Evolutionary conservation across 2,797 vertebrate species (phyloP), one percentile per base, ranked within the genome.

Genomic region (Sphenopsis melanotis): DNA sequence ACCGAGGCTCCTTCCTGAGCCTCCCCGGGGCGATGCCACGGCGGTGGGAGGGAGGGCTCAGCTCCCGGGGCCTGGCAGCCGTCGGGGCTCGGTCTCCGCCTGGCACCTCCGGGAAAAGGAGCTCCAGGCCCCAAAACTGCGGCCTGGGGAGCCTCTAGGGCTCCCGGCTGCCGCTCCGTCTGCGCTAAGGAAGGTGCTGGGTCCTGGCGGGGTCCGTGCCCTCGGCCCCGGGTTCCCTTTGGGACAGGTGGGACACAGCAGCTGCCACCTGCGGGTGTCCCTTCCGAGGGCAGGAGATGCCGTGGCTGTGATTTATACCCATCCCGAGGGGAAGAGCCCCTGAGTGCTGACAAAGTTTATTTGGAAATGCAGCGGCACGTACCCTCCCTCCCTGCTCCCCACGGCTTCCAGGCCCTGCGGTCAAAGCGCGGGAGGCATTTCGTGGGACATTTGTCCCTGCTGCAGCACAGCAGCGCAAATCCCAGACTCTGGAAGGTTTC

Each of bases 41-140:
- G 4, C 7, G 4, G 19, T 3, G 7, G 21, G 8, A 49, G 10
- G 11, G 36, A 47, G 18, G 29, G 26, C 20, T 23, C 56, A 12
- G 56, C 57, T 46, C 49, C 26, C 11, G 0, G 9, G 3, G 12
- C 44, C 44, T 3, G 22, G 59, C 59, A 24, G 64, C 77, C 77
- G 52, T 92, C 83, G 77, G 42, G 56, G 69, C 21, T 80, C 42
- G 4, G 15, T 27, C 15, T 72, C 60, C 2, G 7, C 23, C 13
- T 9, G 27, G 2, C 30, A 21, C 12, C 52, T 39, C 10, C 7
- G 1, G 26, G 12, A 2, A 34, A 36, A 64, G 4, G 15, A 4
- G 6, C 5, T 30, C 16, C 42, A 10, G 15, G 10, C 4, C 22
- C 36, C 15, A 7, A 27, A 41, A 2, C 12, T 1, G 17, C 2